Evolutionary conservation across 92 coral and sea anemone genomes (phyloP).

Genomic region (Chrysogorgia sp.): DNA sequence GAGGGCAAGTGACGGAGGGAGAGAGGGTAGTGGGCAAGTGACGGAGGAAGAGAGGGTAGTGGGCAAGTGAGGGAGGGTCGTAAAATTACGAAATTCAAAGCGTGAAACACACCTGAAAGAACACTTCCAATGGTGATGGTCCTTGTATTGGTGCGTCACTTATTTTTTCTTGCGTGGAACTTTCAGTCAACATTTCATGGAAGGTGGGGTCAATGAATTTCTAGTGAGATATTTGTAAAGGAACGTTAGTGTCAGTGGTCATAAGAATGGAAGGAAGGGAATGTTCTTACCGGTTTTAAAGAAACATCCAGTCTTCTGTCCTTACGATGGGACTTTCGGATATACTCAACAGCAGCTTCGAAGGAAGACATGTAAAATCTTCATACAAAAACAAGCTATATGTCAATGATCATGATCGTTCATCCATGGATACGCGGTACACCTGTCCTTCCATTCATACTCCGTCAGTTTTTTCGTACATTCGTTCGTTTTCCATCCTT

Average conservation of each 20-base stretch:
- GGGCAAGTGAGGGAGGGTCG: background rate
- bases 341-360: slow-evolving; percentile 97
- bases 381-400: background rate
- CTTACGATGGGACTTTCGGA: slow-evolving; percentile 69
- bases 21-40: no score
- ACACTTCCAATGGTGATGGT: slow-evolving; percentile 76
- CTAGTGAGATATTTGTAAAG: background rate
- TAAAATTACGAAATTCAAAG: no score
- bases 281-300: slow-evolving; percentile 27
- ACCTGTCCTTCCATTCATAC: no score
- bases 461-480: background rate
- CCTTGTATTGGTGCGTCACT: slow-evolving; percentile 5
- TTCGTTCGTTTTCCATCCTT: background rate
- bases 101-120: slow-evolving; percentile 75
- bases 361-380: slow-evolving; percentile 89
- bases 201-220: slow-evolving; percentile 24
- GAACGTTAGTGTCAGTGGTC: background rate
- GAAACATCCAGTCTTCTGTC: slow-evolving; percentile 45
- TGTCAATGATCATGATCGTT: background rate
- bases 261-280: no score
- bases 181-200: slow-evolving; percentile 24
- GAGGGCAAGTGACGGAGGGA: background rate
- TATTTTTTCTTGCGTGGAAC: background rate
- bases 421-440: background rate
- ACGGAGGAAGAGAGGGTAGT: slow-evolving; percentile 6